A percentile compares a stretch with the other conserved stretches of the same genome.
phyloP scores from a whole-genome alignment of 2,113 vertebrate genomes.

The Caracal caracal region DNA sequence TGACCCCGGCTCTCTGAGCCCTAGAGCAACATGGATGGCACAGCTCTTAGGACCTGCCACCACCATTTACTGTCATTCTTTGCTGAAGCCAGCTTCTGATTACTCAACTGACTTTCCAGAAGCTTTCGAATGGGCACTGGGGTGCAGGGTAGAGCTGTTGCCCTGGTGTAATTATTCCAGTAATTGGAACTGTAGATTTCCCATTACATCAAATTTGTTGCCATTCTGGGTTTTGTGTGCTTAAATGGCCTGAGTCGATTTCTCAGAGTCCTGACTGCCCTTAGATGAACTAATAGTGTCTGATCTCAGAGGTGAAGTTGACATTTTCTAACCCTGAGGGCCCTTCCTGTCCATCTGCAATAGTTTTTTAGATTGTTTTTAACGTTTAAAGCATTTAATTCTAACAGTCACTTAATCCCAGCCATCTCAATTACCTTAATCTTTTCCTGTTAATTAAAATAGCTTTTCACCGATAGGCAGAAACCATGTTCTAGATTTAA shows the following conservation, averaged over 20 bases:
- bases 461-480: slow-evolving; percentile 19
- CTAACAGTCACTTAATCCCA: background rate
- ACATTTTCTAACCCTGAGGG: background rate
- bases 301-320: slow-evolving; percentile 31
- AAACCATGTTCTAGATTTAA: slow-evolving; percentile 22
- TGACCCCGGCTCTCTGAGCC: background rate
- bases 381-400: background rate
- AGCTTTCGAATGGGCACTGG: background rate
- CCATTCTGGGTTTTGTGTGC: background rate
- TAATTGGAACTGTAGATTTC: slow-evolving; percentile 49
- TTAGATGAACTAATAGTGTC: slow-evolving; percentile 45
- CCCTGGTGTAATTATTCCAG: slow-evolving; percentile 31
- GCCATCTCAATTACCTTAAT: background rate
- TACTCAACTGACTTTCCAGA: slow-evolving; percentile 25
- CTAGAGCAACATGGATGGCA: background rate
- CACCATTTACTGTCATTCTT: background rate
- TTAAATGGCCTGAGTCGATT: slow-evolving; percentile 29
- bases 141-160: background rate
- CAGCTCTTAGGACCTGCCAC: background rate
- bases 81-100: background rate
- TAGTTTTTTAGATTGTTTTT: slow-evolving; percentile 25
- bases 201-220: slow-evolving; percentile 54
- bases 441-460: slow-evolving; percentile 36
- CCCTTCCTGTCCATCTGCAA: background rate
- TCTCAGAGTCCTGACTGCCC: slow-evolving; percentile 32